A percentile compares a stretch with the other conserved stretches of the same genome.
Evolutionary conservation across 2,888 invertebrate species (phyloP).

Genomic region (Drosophila imparisetae): DNA sequence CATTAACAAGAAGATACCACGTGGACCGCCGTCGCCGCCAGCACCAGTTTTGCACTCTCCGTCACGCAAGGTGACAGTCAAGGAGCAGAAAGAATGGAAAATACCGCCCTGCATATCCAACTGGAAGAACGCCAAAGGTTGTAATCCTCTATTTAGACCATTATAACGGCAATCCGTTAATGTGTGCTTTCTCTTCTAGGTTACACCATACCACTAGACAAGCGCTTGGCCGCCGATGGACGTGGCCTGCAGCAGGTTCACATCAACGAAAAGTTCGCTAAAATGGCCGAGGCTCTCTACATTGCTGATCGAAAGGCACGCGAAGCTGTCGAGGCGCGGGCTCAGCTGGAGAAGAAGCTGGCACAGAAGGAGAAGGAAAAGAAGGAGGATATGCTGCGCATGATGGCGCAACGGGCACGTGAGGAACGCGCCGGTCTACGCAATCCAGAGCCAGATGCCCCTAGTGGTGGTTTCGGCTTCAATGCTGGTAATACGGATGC

Average conservation of each 20-base stretch:
- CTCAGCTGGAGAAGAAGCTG: constrained; percentile 97
- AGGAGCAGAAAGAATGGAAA: constrained; percentile 99
- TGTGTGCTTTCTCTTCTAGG: constrained; percentile 31
- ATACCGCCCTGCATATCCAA: constrained; percentile 99
- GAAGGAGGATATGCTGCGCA: constrained; percentile 96
- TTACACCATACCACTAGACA: constrained; percentile 98
- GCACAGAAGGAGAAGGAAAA: constrained; percentile 99
- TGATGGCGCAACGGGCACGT: constrained; percentile 97
- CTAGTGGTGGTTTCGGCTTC: constrained; percentile 4
- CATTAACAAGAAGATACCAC: constrained; percentile 99
- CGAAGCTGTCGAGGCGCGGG: constrained; percentile 98
- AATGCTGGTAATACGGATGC: constrained; percentile 85
- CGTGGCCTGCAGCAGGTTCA: constrained; percentile 98
- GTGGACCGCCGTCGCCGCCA: constrained; percentile 99
- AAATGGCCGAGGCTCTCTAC: constrained; percentile 98
- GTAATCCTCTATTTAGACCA: neutral
- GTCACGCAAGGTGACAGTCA: constrained; percentile 97
- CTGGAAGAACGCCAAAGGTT: constrained; percentile 98
- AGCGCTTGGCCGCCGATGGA: constrained; percentile 98
- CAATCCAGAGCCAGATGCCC: constrained; percentile 84
- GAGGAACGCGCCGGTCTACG: constrained; percentile 94
- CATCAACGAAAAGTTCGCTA: constrained; percentile 99
- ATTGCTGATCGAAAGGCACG: constrained; percentile 98
- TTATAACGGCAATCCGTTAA: neutral
- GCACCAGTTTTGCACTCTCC: constrained; percentile 99